These are phyloP conservation scores for Mohoua ochrocephala DNA, from an alignment of 2,113 vertebrate genomes.

Conservation along the genomic window DNA sequence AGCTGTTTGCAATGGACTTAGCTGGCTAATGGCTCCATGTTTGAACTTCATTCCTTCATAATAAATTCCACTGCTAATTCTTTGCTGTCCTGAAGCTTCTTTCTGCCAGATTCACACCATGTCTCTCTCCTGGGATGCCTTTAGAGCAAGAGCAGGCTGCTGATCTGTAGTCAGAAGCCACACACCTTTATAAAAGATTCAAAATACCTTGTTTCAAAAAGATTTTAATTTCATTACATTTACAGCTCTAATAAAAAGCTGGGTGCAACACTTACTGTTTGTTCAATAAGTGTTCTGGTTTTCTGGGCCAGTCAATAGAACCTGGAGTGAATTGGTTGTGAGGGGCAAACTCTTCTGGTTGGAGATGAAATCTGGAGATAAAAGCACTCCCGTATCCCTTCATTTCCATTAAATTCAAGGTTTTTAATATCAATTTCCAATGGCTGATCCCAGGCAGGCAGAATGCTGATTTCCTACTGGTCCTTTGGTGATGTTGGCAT, in stretches of 20 bases:
- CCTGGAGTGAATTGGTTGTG: background rate
- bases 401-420: background rate
- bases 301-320: background rate
- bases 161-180: background rate
- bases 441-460: background rate
- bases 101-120: background rate
- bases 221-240: background rate
- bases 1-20: background rate
- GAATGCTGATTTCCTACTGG: background rate
- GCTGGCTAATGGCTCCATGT: background rate
- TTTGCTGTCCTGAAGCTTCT: background rate
- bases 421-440: background rate
- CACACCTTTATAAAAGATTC: background rate
- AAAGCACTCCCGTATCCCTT: background rate
- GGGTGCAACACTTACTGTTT: background rate
- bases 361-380: background rate
- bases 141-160: background rate
- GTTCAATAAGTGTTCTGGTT: background rate
- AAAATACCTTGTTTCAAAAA: background rate
- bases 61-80: background rate
- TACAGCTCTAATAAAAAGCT: background rate
- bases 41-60: background rate
- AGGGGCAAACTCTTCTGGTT: background rate
- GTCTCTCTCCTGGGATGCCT: background rate
- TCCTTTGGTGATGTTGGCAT: rapidly evolving